Percentiles rank a stretch among this genome's conserved stretches.
These are phyloP conservation scores for Laterallus jamaicensis DNA, from an alignment of 2,113 vertebrate genomes.

Conservation along the genomic window DNA sequence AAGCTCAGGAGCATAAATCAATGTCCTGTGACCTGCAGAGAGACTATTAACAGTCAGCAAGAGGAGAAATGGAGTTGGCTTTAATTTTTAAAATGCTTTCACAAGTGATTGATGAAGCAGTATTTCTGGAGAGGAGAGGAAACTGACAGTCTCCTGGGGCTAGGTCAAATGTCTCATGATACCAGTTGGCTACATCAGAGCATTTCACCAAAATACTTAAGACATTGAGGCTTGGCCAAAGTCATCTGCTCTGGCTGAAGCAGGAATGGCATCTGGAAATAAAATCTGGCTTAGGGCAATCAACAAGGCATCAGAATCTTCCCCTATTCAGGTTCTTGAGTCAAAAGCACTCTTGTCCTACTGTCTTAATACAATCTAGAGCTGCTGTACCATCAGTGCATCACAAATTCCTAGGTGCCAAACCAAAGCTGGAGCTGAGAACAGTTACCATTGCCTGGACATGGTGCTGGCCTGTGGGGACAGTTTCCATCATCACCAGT, in stretches of 20 bases:
- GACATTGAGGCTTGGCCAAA: neutral
- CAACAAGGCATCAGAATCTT: neutral
- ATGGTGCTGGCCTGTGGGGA: rapidly evolving
- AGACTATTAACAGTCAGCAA: neutral
- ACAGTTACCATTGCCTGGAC: neutral
- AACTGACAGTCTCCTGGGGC: neutral
- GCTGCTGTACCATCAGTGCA: neutral
- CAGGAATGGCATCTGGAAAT: neutral
- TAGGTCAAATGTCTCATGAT: neutral
- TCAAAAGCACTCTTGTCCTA: neutral
- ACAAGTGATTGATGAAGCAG: neutral
- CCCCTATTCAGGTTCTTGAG: neutral
- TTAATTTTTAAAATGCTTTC: conserved; percentile 23
- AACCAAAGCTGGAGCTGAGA: neutral
- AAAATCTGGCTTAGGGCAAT: neutral
- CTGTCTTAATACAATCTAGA: neutral
- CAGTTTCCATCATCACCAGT: neutral
- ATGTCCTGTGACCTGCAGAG: neutral
- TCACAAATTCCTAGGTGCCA: neutral
- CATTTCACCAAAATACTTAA: neutral
- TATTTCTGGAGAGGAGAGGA: conserved; percentile 13
- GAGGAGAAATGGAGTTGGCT: neutral
- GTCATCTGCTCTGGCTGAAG: neutral
- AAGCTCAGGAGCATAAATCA: neutral
- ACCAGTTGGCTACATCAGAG: neutral